Evolutionary conservation across 2,113 vertebrate species (phyloP).

Genomic region (Mola mola): DNA sequence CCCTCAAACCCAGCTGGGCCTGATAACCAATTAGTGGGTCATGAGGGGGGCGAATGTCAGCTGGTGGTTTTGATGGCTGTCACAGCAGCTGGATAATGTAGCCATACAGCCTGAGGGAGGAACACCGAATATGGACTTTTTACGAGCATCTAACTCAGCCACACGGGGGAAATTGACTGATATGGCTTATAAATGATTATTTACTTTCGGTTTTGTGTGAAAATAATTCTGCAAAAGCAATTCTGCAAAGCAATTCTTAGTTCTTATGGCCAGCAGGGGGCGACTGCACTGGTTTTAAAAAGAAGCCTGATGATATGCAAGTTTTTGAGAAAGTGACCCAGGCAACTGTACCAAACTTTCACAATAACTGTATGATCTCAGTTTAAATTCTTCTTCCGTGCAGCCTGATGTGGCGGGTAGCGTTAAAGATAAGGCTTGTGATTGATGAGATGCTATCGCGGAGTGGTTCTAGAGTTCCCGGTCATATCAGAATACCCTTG

Average conservation of each 20-base stretch:
- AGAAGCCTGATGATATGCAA: background rate
- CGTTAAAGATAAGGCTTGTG: too few relatives aligned
- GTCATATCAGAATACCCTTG: too few relatives aligned
- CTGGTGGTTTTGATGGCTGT: constrained; percentile 55
- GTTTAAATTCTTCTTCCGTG: too few relatives aligned
- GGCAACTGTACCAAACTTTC: too few relatives aligned
- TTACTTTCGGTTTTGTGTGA: too few relatives aligned
- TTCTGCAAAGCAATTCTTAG: too few relatives aligned
- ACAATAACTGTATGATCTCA: too few relatives aligned
- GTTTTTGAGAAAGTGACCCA: background rate
- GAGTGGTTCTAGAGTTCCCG: background rate
- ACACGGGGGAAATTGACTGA: background rate
- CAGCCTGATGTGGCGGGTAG: too few relatives aligned
- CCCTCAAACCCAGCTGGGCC: constrained; percentile 50
- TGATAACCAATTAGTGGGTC: constrained; percentile 67
- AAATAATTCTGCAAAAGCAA: too few relatives aligned
- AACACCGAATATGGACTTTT: constrained; percentile 6
- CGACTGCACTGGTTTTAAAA: background rate
- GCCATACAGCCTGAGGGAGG: constrained; percentile 12
- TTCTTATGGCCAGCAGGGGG: background rate
- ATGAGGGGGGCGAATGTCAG: constrained; percentile 55
- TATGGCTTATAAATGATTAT: background rate
- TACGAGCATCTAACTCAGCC: background rate
- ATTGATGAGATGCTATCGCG: background rate
- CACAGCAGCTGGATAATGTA: constrained; percentile 51